A percentile compares a stretch with the other conserved stretches of the same genome.
Conservation (phyloP, 2,888 invertebrate genomes). For the Choreutis nemorana region DNA sequence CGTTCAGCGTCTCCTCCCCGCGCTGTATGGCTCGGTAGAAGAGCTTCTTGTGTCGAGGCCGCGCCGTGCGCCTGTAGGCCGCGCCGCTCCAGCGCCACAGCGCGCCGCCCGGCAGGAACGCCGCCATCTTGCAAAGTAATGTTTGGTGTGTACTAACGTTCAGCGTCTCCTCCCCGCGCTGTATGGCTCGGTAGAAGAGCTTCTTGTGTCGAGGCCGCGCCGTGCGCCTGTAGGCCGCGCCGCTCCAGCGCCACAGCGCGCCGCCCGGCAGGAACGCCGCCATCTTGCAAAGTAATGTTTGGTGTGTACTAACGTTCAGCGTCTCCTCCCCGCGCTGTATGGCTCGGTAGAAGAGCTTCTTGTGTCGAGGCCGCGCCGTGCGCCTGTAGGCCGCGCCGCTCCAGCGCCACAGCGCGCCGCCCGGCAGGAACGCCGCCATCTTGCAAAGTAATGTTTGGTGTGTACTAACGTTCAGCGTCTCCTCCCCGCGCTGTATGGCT, state of each 20-base stretch:
- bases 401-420: conserved; percentile 88
- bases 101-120: conserved; percentile 81
- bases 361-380: conserved; percentile 80
- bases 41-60: conserved; percentile 83
- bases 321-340: conserved; percentile 88
- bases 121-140: conserved; percentile 89
- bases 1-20: conserved; percentile 83
- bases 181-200: conserved; percentile 86
- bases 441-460: too few relatives aligned
- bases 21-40: conserved; percentile 88
- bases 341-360: conserved; percentile 86
- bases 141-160: too few relatives aligned
- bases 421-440: conserved; percentile 86
- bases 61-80: conserved; percentile 80
- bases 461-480: conserved; percentile 81
- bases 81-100: conserved; percentile 90
- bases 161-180: conserved; percentile 85
- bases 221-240: conserved; percentile 81
- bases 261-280: conserved; percentile 83
- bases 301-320: too few relatives aligned
- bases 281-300: too few relatives aligned
- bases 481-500: conserved; percentile 86
- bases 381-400: conserved; percentile 82
- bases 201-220: conserved; percentile 83
- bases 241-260: conserved; percentile 90